Base-by-base conservation (phyloP, 2,888 invertebrate species). In the Nipponacmea schrenckii region DNA sequence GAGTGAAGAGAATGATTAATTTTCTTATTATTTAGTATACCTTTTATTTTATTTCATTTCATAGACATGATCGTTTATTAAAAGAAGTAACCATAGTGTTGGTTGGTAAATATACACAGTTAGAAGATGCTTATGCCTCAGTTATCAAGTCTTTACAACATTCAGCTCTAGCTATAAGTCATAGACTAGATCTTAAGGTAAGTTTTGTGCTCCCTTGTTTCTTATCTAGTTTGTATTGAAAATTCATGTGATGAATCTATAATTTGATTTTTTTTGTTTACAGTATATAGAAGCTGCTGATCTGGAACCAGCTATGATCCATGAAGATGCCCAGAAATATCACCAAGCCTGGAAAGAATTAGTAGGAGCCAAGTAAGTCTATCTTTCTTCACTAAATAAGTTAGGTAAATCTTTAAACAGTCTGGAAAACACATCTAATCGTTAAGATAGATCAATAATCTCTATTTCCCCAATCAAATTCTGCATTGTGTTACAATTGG, bases 111-210 rank as follows among this genome's bases (percentile, higher is more conserved):
- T 99, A 99, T 86, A 98, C 98, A 0, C 94, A 94, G 85, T 90
- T 98, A 17, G 94, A 96, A 86, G 99, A 99, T 90, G 94, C 98
- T 0, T 99, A 99, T 86, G 95, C 97, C 0, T 99, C 98, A 0
- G 95, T 99, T 0, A 94, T 94, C 0, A 98, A 99, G 90, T 95
- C 98, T 0, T 89, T 99, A 63, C 94, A 96, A 81, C 99, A 99
- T 89, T 96, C 99, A 0, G 93, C 96, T 0, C 92, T 97, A 66
- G 93, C 94, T 68, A 93, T 93, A 62, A 94, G 95, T 8, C 94
- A 94, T 81, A 95, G 94, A 89, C 91, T 98, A 0, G 94, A 94
- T 80, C 90, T 99, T 48, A 93, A 90, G 84, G 92, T 92, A 84
- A 84, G 85, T 65, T 64, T 15, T 14, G 8, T 62, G 20, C 1